Conservation (phyloP, 2,888 invertebrate species). For the Caenorhabditis drosophilae region DNA sequence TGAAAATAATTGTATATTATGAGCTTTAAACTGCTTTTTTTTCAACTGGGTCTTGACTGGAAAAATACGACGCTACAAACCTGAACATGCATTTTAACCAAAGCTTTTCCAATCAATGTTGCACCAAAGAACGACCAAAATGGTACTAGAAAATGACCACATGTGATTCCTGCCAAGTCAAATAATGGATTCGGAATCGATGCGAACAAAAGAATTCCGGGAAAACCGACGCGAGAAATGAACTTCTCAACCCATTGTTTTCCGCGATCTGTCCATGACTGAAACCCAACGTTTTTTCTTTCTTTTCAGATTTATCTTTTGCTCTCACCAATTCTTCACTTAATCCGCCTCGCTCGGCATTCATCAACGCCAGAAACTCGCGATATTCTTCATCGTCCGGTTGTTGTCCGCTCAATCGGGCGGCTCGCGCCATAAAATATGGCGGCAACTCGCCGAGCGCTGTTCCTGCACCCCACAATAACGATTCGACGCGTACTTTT, state of each 20-base stretch:
- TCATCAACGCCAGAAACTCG: slow-evolving; percentile 76
- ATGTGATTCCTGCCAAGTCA: slow-evolving; percentile 84
- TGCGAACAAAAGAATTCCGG: slow-evolving; percentile 66
- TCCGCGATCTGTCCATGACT: slow-evolving; percentile 52
- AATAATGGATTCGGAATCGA: slow-evolving; percentile 96
- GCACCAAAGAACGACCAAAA: slow-evolving; percentile 99
- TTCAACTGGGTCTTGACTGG: too few relatives aligned
- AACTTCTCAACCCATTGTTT: slow-evolving; percentile 71
- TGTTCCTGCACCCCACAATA: slow-evolving; percentile 90
- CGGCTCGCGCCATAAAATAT: slow-evolving; percentile 98
- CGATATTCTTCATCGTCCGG: slow-evolving; percentile 77
- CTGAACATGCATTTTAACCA: slow-evolving; percentile 69
- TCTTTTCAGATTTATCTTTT: slow-evolving; percentile 28
- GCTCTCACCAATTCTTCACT: slow-evolving; percentile 60
- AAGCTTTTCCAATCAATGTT: slow-evolving; percentile 80
- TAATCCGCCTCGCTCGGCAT: slow-evolving; percentile 73
- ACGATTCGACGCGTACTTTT: slow-evolving; percentile 91
- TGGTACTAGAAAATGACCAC: slow-evolving; percentile 88
- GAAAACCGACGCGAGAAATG: slow-evolving; percentile 80
- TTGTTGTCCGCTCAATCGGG: slow-evolving; percentile 72
- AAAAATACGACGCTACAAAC: too few relatives aligned
- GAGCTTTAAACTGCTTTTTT: too few relatives aligned
- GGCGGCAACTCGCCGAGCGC: slow-evolving; percentile 98
- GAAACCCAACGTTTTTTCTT: slow-evolving; percentile 62
- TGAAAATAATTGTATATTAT: too few relatives aligned